These are phyloP conservation scores for Eptesicus fuscus DNA, from an alignment of 2,113 vertebrate species.

Conservation along the genomic window DNA sequence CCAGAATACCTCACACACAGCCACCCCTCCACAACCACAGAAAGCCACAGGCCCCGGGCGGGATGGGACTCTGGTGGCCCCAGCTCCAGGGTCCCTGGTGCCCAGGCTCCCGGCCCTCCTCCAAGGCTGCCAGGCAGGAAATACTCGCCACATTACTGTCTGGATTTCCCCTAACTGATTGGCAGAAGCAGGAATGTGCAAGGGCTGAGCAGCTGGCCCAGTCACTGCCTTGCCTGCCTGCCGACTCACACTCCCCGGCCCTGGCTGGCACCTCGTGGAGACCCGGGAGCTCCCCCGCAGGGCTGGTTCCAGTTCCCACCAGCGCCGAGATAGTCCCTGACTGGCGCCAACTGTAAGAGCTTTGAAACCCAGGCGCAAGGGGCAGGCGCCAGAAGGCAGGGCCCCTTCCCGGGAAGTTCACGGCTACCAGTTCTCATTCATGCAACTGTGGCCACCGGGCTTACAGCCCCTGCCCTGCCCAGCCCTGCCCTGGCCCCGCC, in stretches of 20 bases:
- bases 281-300: background rate
- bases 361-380: background rate
- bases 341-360: background rate
- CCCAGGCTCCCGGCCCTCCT: background rate
- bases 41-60: background rate
- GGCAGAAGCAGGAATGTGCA: slow-evolving; percentile 1
- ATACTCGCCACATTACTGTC: background rate
- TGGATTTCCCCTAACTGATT: slow-evolving; percentile 36
- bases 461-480: background rate
- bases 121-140: background rate
- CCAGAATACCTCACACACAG: background rate
- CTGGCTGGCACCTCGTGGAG: background rate
- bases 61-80: background rate
- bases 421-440: background rate
- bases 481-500: background rate
- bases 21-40: background rate
- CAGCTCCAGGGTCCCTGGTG: background rate
- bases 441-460: background rate
- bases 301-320: slow-evolving; percentile 1
- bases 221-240: background rate
- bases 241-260: background rate
- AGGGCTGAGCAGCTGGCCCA: background rate
- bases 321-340: background rate
- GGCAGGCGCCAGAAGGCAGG: background rate
- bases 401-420: background rate